phyloP scores from a whole-genome alignment of 2,113 vertebrate species.

The Triplophysa dalaica region DNA sequence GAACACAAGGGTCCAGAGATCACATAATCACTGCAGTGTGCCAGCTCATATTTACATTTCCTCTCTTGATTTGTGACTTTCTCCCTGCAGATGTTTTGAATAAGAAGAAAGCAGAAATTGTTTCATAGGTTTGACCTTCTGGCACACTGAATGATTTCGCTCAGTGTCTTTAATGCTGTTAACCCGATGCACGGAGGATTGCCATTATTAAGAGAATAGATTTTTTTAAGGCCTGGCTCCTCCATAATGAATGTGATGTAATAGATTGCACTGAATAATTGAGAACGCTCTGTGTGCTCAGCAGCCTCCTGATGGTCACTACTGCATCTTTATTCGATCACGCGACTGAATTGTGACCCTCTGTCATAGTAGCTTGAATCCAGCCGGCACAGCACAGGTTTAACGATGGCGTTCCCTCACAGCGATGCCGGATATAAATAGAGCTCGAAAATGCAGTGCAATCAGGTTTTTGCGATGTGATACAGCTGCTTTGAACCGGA shows the following conservation, averaged over 20 bases:
- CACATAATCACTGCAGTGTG: not conserved
- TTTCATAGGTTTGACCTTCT: conserved; percentile 1
- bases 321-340: conserved; percentile 7
- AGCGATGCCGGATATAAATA: conserved; percentile 56
- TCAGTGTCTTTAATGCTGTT: conserved; percentile 29
- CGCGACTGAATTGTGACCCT: conserved; percentile 20
- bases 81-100: conserved; percentile 19
- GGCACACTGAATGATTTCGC: conserved; percentile 14
- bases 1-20: not conserved
- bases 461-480: conserved; percentile 61
- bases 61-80: not conserved
- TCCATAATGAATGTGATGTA: conserved; percentile 80
- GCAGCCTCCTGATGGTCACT: conserved; percentile 60
- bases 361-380: conserved; percentile 6
- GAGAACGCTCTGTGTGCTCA: conserved; percentile 72
- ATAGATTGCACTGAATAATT: conserved; percentile 79
- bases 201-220: conserved; percentile 59
- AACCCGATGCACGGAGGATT: conserved; percentile 41
- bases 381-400: not conserved
- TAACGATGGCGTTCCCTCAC: conserved; percentile 37
- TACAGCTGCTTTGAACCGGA: conserved; percentile 50
- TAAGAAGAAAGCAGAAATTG: not conserved
- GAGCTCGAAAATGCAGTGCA: conserved; percentile 52
- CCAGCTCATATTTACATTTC: not conserved
- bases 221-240: conserved; percentile 62